Percentiles rank a stretch among this genome's conserved stretches.
Conservation (phyloP, 2,888 invertebrate species). For the Gisinianus flammeolus region DNA sequence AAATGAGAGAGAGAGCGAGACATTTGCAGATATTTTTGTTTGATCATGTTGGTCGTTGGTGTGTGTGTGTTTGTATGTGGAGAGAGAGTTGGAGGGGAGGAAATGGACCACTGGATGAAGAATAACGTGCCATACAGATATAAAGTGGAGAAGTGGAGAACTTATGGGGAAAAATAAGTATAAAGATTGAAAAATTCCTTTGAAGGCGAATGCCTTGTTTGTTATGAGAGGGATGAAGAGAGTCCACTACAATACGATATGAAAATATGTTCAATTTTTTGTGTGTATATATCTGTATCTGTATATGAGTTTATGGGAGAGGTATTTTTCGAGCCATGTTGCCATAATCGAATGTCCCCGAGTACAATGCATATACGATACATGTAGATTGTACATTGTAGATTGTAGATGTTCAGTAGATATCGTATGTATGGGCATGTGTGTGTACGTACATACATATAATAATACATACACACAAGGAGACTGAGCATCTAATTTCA, state of each 20-base stretch:
- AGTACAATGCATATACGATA: background rate
- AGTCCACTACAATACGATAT: background rate
- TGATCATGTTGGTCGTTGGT: background rate
- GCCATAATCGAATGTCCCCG: background rate
- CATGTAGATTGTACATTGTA: background rate
- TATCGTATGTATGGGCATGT: background rate
- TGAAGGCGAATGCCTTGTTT: background rate
- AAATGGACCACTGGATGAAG: background rate
- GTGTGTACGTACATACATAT: background rate
- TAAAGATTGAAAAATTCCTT: no score
- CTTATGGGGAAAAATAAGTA: no score
- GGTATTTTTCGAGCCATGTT: background rate
- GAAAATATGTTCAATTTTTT: background rate
- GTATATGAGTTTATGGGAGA: no score
- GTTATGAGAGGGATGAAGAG: background rate
- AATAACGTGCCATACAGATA: no score
- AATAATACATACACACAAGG: background rate
- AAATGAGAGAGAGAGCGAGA: background rate
- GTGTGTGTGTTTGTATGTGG: background rate
- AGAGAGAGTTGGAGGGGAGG: background rate
- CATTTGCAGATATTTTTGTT: no score
- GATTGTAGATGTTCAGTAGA: background rate
- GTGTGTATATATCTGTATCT: no score
- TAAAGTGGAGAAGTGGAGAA: no score
- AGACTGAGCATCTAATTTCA: background rate